Conservation (phyloP, 37 sponge, comb jelly and placozoan species). For the Chondrilla cf. caribensis region DNA sequence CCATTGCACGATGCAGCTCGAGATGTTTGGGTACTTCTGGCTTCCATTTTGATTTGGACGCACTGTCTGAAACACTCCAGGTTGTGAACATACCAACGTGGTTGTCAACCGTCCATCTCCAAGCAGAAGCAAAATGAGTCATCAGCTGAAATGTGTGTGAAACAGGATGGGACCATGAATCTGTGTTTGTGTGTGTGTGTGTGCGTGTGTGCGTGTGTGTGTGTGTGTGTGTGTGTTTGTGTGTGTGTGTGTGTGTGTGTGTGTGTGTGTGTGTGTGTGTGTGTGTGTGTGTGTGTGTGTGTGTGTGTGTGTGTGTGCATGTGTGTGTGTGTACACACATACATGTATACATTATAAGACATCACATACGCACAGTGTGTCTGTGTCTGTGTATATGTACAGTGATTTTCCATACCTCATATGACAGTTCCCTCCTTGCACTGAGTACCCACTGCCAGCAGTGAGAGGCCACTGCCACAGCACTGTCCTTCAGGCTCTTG, state of each 20-base stretch:
- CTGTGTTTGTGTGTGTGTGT: background rate
- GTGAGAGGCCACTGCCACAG: constrained; percentile 43
- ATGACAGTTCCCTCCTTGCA: constrained; percentile 59
- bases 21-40: background rate
- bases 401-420: constrained; percentile 24
- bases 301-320: background rate
- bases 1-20: background rate
- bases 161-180: background rate
- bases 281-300: constrained; percentile 19
- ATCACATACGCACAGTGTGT: too few relatives aligned
- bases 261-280: constrained; percentile 30
- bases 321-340: constrained; percentile 45
- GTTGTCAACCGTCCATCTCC: constrained; percentile 16
- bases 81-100: background rate
- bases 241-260: constrained; percentile 40
- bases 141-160: background rate
- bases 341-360: constrained; percentile 52
- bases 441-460: constrained; percentile 88
- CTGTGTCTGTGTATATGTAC: constrained; percentile 22
- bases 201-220: background rate
- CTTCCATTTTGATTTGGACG: too few relatives aligned
- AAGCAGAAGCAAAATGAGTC: background rate
- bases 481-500: constrained; percentile 45
- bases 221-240: too few relatives aligned
- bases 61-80: background rate